Evolutionary conservation across 1,140 invertebrate species (phyloP), one percentile per base, ranked within the genome.

Genomic region (Trichonephila clavipes): DNA sequence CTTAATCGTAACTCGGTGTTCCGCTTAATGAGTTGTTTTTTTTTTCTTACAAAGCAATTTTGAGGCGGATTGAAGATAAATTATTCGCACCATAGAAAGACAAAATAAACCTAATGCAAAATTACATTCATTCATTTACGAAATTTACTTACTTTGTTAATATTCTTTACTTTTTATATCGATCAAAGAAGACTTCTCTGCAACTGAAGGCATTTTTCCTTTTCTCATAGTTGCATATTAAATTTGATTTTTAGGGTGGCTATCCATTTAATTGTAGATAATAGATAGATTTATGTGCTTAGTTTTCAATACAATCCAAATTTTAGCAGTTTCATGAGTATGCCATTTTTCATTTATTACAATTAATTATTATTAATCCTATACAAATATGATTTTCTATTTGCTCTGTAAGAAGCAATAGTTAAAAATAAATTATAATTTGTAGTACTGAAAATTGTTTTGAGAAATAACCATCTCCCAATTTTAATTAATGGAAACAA

Each of bases 1-100:
- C 87, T 89, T 89, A 89, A 89, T 89, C 87, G 87, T 72, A 89
- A 58, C 64, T 28, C 58, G 40, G 87, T 72, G 85, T 87, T 64
- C 61, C 58, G 12, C 61, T 24, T 28, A 87, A 87, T 87, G 28
- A 64, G 61, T 64, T n/a, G n/a, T n/a, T n/a, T 44, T 16, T 83
- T 64, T 87, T 58, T 87, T 58, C 1, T 64, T 28, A 34, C 85
- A 16, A 87, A 87, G 85, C 28, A 87, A 87, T 87, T 87, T 87
- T 64, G 64, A 87, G 61, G 61, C 44, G 58, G n/a, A 85, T 85
- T 58, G 58, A 66, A 64, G 85, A 87, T 87, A 64, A 87, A 87
- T 87, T 87, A 87, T 87, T 64, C 85, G 61, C 82, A 58, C 82
- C 82, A 83, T 59, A 16, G 82, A 58, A 7, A 21, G 82, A 58